Evolutionary conservation across 2,888 invertebrate species (phyloP).

Genomic region (Corythucha ciliata): DNA sequence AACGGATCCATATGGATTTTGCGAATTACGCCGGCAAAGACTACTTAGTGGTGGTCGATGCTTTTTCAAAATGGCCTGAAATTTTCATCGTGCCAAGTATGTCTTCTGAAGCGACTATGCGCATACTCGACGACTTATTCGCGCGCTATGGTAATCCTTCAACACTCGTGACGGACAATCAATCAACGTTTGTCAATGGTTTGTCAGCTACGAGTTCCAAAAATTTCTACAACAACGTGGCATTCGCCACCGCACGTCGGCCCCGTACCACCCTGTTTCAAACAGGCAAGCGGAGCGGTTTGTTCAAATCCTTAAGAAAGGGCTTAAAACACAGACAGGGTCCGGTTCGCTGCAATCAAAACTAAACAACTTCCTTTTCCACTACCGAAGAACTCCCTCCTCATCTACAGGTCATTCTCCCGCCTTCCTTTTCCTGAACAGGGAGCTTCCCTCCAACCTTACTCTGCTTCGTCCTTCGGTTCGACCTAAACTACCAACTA

Average conservation of each 20-base stretch:
- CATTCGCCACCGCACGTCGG: constrained; percentile 6
- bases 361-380: constrained; percentile 8
- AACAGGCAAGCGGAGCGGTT: constrained; percentile 11
- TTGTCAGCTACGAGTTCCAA: constrained; percentile 8
- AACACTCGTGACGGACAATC: constrained; percentile 5
- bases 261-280: constrained; percentile 9
- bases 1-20: constrained; percentile 18
- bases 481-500: too few relatives aligned
- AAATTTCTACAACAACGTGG: not conserved
- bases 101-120: not conserved
- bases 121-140: constrained; percentile 1
- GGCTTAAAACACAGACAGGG: not conserved
- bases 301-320: constrained; percentile 12
- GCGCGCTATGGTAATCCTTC: constrained; percentile 7
- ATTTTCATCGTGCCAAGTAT: too few relatives aligned
- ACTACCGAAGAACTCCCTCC: constrained; percentile 12
- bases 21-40: not conserved
- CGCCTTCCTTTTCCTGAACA: constrained; percentile 12
- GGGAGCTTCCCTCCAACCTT: too few relatives aligned
- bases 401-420: constrained; percentile 9
- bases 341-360: not conserved
- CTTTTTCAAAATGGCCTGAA: constrained; percentile 15
- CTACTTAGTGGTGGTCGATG: constrained; percentile 6
- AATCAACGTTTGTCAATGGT: too few relatives aligned
- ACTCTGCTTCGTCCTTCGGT: too few relatives aligned